phyloP scores from a whole-genome alignment of 2,888 invertebrate genomes.

The Cordilura impudica region DNA sequence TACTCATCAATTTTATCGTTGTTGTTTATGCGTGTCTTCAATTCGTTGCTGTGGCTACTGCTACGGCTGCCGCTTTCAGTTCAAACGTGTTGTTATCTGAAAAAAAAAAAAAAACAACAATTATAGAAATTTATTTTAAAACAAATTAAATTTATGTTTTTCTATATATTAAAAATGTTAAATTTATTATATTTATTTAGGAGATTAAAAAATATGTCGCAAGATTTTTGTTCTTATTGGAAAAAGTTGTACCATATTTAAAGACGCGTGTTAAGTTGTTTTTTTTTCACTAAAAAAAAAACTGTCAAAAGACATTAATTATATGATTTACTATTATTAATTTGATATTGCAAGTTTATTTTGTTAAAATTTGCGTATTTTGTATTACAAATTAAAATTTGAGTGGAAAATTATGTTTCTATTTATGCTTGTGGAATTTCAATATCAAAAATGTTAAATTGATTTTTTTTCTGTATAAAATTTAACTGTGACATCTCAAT shows the following conservation, averaged over 20 bases:
- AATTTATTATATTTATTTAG: not conserved
- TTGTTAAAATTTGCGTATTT: not conserved
- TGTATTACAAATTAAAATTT: not conserved
- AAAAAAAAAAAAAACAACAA: not conserved
- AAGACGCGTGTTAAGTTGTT: slow-evolving; percentile 23
- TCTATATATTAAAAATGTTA: not conserved
- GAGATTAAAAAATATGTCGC: not conserved
- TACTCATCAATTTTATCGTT: not conserved
- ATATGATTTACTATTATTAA: slow-evolving; percentile 17
- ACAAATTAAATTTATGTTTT: slow-evolving; percentile 6
- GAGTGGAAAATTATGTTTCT: not conserved
- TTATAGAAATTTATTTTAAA: slow-evolving; percentile 6
- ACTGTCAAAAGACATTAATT: slow-evolving; percentile 8
- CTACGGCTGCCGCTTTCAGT: not conserved
- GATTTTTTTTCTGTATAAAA: not conserved
- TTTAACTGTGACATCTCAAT: slow-evolving; percentile 4
- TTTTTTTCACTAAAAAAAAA: not conserved
- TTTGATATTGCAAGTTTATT: not conserved
- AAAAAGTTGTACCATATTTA: not conserved
- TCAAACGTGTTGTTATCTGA: not conserved
- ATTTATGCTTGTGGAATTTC: not conserved
- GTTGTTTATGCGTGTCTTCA: not conserved
- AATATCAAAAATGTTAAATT: not conserved
- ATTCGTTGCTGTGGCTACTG: not conserved
- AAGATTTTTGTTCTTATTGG: not conserved